Evolutionary conservation across 2,113 vertebrate genomes (phyloP).

Genomic region (Nanorana parkeri): DNA sequence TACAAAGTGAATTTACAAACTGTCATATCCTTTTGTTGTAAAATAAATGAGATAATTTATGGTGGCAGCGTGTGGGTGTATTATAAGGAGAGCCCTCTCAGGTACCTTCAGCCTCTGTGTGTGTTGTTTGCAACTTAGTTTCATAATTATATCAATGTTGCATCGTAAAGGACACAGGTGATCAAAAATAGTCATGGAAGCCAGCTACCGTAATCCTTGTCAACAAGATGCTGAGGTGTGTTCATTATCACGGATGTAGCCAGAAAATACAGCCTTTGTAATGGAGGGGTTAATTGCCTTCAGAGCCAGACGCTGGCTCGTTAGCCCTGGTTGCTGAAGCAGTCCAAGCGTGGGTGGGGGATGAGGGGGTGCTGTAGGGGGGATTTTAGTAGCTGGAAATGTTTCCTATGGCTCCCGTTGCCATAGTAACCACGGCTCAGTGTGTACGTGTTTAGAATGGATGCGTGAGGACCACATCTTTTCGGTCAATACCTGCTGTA

Average conservation of each 20-base stretch:
- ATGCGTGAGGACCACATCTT: conserved; percentile 51
- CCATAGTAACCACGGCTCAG: conserved; percentile 52
- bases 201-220: not conserved
- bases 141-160: not conserved
- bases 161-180: not conserved
- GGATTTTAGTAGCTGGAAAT: conserved; percentile 55
- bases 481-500: conserved; percentile 57
- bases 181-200: not conserved
- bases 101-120: not conserved
- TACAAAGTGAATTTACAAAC: not conserved
- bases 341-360: conserved; percentile 56
- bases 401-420: conserved; percentile 55
- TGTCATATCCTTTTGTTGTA: conserved; percentile 7
- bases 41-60: not conserved
- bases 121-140: not conserved
- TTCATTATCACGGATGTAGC: not conserved
- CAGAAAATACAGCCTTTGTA: conserved; percentile 25
- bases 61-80: not conserved
- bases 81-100: not conserved
- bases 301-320: conserved; percentile 49
- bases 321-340: conserved; percentile 58
- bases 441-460: conserved; percentile 58
- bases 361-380: conserved; percentile 51
- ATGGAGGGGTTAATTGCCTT: conserved; percentile 55
- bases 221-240: not conserved